A percentile compares a stretch with the other conserved stretches of the same genome.
Evolutionary conservation across 2,888 invertebrate genomes (phyloP).

Genomic region (Petrolisthes cinctipes): DNA sequence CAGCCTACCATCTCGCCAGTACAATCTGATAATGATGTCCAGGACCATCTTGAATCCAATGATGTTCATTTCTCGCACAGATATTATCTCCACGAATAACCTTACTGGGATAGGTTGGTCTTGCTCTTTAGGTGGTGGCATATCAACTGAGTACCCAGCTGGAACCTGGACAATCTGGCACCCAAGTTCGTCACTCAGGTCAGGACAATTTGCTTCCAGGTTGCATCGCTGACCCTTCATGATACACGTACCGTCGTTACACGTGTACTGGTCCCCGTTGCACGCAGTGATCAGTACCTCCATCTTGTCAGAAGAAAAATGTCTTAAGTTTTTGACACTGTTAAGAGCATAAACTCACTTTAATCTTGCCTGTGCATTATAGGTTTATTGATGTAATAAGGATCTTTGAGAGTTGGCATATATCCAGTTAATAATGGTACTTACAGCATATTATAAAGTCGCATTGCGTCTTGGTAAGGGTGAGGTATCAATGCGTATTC

Average conservation of each 20-base stretch:
- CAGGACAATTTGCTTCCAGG: slow-evolving; percentile 15
- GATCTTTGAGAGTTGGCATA: no score
- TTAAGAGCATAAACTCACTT: neutral
- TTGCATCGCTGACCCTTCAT: slow-evolving; percentile 24
- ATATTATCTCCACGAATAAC: neutral
- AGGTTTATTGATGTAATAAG: no score
- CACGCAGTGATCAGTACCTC: slow-evolving; percentile 16
- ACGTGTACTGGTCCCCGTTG: slow-evolving; percentile 11
- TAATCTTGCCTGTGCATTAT: no score
- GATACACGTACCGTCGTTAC: slow-evolving; percentile 25
- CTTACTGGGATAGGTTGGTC: neutral
- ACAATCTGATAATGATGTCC: neutral
- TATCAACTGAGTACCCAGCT: neutral
- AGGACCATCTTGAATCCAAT: slow-evolving; percentile 18
- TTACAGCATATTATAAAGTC: no score
- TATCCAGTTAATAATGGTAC: no score
- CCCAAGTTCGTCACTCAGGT: slow-evolving; percentile 25
- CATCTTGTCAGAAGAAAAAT: neutral
- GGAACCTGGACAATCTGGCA: slow-evolving; percentile 5
- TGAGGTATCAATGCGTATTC: no score
- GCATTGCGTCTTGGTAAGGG: no score
- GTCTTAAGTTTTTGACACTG: no score
- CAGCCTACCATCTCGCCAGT: slow-evolving; percentile 8
- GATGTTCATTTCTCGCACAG: neutral
- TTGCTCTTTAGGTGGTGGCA: slow-evolving; percentile 23